Evolutionary conservation across 2,888 invertebrate genomes (phyloP).

Genomic region (Rhagium mordax): DNA sequence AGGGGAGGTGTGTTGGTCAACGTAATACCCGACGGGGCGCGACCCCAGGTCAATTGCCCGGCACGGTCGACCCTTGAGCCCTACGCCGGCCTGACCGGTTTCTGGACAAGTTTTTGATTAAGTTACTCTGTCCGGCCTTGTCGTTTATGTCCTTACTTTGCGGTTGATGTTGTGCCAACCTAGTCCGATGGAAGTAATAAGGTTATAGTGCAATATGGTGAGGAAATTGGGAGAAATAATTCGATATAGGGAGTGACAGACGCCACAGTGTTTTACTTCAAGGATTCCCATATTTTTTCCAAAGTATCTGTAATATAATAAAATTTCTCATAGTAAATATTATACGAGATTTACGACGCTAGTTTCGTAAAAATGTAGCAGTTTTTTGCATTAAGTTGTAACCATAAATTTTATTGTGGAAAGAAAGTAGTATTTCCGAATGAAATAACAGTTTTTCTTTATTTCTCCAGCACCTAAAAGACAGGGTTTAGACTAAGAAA

Average conservation of each 20-base stretch:
- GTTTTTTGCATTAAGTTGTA: background rate
- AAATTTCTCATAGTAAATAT: background rate
- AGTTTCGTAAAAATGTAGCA: background rate
- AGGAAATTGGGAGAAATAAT: background rate
- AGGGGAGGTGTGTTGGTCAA: slow-evolving; percentile 70
- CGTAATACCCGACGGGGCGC: slow-evolving; percentile 67
- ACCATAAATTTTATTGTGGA: background rate
- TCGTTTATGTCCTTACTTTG: slow-evolving; percentile 48
- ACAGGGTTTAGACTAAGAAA: slow-evolving; percentile 37
- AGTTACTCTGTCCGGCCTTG: slow-evolving; percentile 55
- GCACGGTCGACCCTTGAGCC: slow-evolving; percentile 59
- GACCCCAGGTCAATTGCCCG: slow-evolving; percentile 70
- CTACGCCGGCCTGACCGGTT: slow-evolving; percentile 55
- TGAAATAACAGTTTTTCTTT: slow-evolving; percentile 35
- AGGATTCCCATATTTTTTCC: too few species aligned
- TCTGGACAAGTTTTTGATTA: slow-evolving; percentile 58
- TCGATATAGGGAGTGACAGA: too few species aligned
- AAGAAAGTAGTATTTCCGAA: slow-evolving; percentile 24
- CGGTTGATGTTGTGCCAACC: slow-evolving; percentile 51
- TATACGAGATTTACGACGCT: background rate
- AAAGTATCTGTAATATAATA: background rate
- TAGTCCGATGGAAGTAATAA: slow-evolving; percentile 36
- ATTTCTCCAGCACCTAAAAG: slow-evolving; percentile 20
- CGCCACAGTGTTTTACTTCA: too few species aligned
- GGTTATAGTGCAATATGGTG: slow-evolving; percentile 7